phyloP scores from a whole-genome alignment of 2,797 vertebrate species.

The Falco naumanni region DNA sequence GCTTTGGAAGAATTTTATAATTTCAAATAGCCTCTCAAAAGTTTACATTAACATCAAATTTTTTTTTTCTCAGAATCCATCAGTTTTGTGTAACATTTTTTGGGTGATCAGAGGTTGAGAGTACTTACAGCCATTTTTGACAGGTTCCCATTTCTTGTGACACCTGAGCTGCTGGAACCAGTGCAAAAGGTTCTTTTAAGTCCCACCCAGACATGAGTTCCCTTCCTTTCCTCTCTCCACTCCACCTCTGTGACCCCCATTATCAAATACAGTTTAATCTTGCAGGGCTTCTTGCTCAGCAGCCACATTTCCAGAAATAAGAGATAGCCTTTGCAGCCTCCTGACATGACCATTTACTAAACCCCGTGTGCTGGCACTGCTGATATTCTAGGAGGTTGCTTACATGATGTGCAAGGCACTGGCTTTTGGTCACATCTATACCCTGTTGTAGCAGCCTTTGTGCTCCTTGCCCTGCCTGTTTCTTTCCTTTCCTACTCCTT shows the following conservation, averaged over 20 bases:
- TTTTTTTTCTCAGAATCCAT: neutral
- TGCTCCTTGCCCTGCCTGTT: neutral
- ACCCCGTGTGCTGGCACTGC: neutral
- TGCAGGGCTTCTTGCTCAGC: neutral
- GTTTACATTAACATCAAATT: neutral
- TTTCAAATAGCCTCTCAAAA: neutral
- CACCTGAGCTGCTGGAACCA: neutral
- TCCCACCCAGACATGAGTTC: neutral
- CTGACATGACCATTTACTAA: neutral
- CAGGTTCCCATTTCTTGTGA: neutral
- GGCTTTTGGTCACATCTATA: neutral
- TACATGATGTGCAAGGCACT: neutral
- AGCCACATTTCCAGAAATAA: neutral
- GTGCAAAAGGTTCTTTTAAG: neutral
- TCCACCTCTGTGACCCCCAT: neutral
- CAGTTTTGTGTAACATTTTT: neutral
- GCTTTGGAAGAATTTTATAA: neutral
- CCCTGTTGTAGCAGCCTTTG: neutral
- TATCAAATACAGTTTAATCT: neutral
- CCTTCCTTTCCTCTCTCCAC: neutral
- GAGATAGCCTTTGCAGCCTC: neutral
- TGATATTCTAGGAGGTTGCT: neutral
- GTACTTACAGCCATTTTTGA: neutral
- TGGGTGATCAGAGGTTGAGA: neutral
- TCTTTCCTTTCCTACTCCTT: neutral